These are phyloP conservation scores for Corvus hawaiiensis DNA, from an alignment of 2,113 vertebrate genomes.

Conservation along the genomic window DNA sequence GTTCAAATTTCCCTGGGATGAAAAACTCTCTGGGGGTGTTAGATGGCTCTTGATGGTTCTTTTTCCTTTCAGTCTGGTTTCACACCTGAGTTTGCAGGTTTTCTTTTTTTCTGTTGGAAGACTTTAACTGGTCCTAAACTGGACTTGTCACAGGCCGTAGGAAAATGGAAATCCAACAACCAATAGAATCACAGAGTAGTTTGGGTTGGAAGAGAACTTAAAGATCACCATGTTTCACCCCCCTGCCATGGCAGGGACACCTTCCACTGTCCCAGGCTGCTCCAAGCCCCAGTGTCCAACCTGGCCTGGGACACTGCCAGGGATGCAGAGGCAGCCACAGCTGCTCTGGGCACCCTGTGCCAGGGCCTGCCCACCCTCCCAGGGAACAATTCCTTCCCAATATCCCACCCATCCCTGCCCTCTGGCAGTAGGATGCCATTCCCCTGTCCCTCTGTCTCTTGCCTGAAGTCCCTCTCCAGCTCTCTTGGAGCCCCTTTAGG, in stretches of 20 bases:
- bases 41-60: neutral
- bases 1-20: neutral
- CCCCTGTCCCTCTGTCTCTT: accelerated
- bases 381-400: neutral
- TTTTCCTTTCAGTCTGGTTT: neutral
- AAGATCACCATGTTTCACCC: neutral
- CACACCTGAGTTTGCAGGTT: neutral
- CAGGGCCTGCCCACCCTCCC: neutral
- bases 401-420: accelerated
- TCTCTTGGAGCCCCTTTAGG: neutral
- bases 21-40: neutral
- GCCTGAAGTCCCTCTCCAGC: neutral
- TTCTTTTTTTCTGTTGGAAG: neutral
- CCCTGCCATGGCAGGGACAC: neutral
- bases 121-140: neutral
- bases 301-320: no score
- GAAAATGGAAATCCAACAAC: neutral
- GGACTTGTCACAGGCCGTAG: neutral
- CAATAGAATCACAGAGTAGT: neutral
- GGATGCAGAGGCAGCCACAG: neutral
- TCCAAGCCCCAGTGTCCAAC: neutral
- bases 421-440: neutral
- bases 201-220: neutral
- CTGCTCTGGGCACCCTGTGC: neutral
- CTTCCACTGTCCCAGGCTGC: accelerated